Base-by-base conservation (phyloP, 2,888 invertebrate genomes). In the Zelleria hepariella region DNA sequence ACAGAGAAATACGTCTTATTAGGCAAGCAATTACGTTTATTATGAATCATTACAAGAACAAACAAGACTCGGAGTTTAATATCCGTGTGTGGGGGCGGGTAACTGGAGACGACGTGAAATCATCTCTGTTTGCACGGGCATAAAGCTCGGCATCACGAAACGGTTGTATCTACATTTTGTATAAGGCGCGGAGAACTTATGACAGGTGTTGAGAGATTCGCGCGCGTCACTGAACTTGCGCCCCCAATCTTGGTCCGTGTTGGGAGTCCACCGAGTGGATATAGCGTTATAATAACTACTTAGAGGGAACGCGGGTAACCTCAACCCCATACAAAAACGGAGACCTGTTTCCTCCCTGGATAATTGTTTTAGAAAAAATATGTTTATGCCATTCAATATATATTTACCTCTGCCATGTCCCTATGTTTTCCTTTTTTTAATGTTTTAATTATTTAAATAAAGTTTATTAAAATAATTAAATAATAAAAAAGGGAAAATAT, bases 161-260 rank as follows among this genome's bases (percentile, higher is more conserved):
- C 21, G 51, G 18, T 2, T 20, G 25, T 53, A 3, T 24, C 24
- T 53, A 53, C 10, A 53, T 53, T n/a, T 24, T 24, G 21, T 53
- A 15, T 23, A 25, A 25, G 24, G 53, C 25, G 53, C 1, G 15
- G 32, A 51, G 51, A 53, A 53, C 21, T 52, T 15, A 21, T 53
- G 53, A 53, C 53, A 53, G 53, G 53, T 53, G 53, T 59, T 55
- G 62, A 62, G 63, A 62, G 60, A 60, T 63, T 63, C 62, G 49
- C 52, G 57, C 57, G 54, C 59, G 62, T 59, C 66, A 68, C 68
- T 68, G 68, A 67, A 68, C 66, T 68, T 69, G 70, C 67, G 64
- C 68, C 67, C 68, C 65, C 65, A 65, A 69, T 66, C 64, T 66
- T 62, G 64, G 62, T 62, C 59, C 64, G 58, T 63, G 57, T 26